phyloP scores from a whole-genome alignment of 2,797 vertebrate genomes.

The Amazona ochrocephala region DNA sequence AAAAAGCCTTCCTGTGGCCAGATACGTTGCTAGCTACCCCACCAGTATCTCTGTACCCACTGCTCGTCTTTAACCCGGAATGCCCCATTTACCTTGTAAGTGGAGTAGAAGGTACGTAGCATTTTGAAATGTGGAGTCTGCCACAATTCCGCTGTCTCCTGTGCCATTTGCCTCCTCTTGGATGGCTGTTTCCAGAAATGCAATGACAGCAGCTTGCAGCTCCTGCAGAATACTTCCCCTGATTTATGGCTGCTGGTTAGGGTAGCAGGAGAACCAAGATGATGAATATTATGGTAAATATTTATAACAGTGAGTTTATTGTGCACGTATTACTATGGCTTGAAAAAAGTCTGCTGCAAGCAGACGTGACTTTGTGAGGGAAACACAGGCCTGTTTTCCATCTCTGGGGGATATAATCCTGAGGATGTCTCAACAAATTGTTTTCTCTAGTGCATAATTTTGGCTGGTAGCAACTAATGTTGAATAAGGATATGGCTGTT shows the following conservation, averaged over 20 bases:
- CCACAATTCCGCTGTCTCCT: neutral
- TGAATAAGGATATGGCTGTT: neutral
- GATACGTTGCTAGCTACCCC: neutral
- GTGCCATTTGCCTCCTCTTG: neutral
- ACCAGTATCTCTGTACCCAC: too few species aligned
- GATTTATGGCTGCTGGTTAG: neutral
- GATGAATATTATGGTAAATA: neutral
- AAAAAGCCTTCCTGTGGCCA: neutral
- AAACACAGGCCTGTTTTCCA: neutral
- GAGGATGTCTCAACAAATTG: neutral
- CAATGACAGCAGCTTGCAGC: neutral
- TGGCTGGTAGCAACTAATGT: neutral
- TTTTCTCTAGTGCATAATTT: neutral
- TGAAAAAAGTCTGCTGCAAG: neutral
- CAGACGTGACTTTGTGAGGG: neutral
- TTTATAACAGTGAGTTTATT: neutral
- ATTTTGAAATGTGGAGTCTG: neutral
- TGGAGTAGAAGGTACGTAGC: neutral
- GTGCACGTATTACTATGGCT: neutral
- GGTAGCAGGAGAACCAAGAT: neutral
- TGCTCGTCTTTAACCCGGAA: neutral
- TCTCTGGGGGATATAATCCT: neutral
- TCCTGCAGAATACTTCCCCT: neutral
- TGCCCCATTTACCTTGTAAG: neutral
- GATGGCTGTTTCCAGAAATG: neutral